A percentile compares a stretch with the other conserved stretches of the same genome.
phyloP scores from a whole-genome alignment of 1,140 invertebrate species.

The Caenorhabditis briggsae region DNA sequence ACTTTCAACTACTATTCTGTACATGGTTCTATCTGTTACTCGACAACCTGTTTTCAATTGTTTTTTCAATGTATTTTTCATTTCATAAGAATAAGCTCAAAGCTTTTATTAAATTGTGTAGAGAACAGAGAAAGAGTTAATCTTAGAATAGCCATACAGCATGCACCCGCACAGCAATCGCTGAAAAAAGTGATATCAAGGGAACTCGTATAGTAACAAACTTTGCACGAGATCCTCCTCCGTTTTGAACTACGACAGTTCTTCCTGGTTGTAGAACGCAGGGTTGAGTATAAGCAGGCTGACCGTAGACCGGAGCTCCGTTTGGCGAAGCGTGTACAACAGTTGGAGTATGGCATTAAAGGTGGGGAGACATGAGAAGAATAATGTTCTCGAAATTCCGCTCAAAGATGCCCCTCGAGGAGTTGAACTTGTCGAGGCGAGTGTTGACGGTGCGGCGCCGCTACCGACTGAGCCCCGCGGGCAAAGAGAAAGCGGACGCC shows the following conservation, averaged over 20 bases:
- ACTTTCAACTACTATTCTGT: neutral
- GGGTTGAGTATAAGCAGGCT: neutral
- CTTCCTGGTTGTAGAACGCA: neutral
- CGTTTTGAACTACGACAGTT: neutral
- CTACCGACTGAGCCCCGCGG: too few relatives aligned
- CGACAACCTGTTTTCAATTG: neutral
- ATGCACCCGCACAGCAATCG: neutral
- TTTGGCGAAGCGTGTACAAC: neutral
- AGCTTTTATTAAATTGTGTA: neutral
- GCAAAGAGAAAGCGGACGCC: too few relatives aligned
- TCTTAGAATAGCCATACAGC: neutral
- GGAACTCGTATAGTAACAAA: neutral
- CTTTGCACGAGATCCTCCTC: neutral
- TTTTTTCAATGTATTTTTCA: neutral
- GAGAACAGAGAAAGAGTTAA: neutral
- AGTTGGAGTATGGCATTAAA: constrained; percentile 8
- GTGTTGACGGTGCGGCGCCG: too few relatives aligned
- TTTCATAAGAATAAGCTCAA: neutral
- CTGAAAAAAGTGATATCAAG: neutral
- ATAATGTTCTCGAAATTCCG: too few relatives aligned
- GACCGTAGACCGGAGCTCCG: neutral
- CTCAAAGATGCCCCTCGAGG: too few relatives aligned
- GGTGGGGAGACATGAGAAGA: too few relatives aligned
- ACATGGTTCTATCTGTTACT: neutral
- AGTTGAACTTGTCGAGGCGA: too few relatives aligned